Evolutionary conservation across 2,797 vertebrate genomes (phyloP).

Genomic region (Thripadectes ignobilis): DNA sequence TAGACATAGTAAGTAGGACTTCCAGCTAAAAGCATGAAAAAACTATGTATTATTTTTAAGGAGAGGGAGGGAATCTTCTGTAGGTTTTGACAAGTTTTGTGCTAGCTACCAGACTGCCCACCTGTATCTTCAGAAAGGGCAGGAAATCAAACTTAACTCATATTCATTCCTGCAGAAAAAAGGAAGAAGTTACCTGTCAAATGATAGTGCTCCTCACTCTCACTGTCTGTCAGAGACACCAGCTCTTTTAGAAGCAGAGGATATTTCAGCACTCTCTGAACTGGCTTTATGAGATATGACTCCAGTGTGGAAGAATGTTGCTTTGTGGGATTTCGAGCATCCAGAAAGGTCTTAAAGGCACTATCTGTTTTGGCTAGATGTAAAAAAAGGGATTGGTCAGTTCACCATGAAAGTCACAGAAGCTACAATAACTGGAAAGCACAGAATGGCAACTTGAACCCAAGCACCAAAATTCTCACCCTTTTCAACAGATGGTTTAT

Average conservation of each 20-base stretch:
- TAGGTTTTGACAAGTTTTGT: not conserved
- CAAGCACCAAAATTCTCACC: not conserved
- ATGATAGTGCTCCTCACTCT: slow-evolving; percentile 97
- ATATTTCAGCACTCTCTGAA: slow-evolving; percentile 97
- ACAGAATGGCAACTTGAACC: not conserved
- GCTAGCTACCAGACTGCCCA: not conserved
- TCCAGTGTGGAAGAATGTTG: slow-evolving; percentile 97
- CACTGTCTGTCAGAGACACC: slow-evolving; percentile 91
- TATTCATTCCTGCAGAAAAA: not conserved
- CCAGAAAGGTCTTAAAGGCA: slow-evolving; percentile 93
- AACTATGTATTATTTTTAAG: not conserved
- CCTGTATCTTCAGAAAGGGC: not conserved
- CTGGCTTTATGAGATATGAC: slow-evolving; percentile 97
- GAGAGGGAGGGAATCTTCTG: not conserved
- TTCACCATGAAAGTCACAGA: not conserved
- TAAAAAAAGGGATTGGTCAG: not conserved
- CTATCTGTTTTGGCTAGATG: slow-evolving; percentile 89
- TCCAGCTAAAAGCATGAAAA: not conserved
- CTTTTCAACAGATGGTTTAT: not conserved
- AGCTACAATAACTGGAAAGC: not conserved
- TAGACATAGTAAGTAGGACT: not conserved
- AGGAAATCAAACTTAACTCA: not conserved
- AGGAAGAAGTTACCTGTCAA: slow-evolving; percentile 83
- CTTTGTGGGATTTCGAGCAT: slow-evolving; percentile 92
- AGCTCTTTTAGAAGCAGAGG: slow-evolving; percentile 94